These are phyloP conservation scores for Natator depressus DNA, from an alignment of 2,113 vertebrate genomes.

Conservation along the genomic window DNA sequence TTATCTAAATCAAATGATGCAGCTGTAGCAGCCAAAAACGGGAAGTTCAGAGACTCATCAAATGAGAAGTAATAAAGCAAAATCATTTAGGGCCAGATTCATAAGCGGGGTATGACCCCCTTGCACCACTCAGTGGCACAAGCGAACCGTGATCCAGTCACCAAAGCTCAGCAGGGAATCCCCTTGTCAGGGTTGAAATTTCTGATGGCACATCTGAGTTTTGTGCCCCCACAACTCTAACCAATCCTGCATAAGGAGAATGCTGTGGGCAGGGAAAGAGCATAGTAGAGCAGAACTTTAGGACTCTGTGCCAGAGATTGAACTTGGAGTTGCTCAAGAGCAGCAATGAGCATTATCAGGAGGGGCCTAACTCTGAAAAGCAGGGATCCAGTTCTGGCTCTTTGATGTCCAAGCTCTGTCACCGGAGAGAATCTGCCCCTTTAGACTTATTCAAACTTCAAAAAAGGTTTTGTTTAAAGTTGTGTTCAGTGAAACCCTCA, in stretches of 20 bases:
- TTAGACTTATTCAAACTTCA: not conserved
- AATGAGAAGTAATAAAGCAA: no score
- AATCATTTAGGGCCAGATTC: no score
- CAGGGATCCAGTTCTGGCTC: not conserved
- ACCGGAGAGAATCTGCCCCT: not conserved
- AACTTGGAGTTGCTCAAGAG: not conserved
- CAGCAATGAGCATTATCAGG: not conserved
- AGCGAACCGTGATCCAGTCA: not conserved
- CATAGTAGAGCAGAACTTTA: not conserved
- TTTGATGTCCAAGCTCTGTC: not conserved
- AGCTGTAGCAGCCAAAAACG: no score
- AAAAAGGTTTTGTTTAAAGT: not conserved
- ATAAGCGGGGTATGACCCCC: not conserved
- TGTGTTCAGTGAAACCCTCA: not conserved
- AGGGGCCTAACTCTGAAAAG: conserved; percentile 1
- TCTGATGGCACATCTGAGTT: not conserved
- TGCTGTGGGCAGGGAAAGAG: not conserved
- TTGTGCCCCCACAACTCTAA: not conserved
- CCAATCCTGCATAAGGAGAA: not conserved
- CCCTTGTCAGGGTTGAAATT: not conserved
- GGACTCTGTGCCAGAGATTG: not conserved
- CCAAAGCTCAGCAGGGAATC: not conserved
- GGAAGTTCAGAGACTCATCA: no score
- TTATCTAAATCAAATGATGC: not conserved
- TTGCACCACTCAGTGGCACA: not conserved